Evolutionary conservation across 2,888 invertebrate genomes (phyloP).

Genomic region (Norana najaformis): DNA sequence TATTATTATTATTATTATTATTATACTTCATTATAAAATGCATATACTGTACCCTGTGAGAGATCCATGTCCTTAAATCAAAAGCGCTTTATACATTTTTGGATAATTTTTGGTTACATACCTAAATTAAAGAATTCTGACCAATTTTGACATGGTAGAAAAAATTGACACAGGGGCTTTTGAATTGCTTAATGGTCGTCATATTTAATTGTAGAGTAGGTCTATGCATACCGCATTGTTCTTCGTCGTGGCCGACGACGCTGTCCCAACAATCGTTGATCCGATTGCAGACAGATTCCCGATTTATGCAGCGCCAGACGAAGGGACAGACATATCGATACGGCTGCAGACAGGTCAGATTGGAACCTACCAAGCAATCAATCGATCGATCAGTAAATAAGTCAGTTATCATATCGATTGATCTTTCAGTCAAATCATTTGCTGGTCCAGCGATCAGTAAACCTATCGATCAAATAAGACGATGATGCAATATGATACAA

Average conservation of each 20-base stretch:
- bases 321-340: constrained; percentile 33
- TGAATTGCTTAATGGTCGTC: not conserved
- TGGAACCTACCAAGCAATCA: not conserved
- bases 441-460: too few relatives aligned
- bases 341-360: constrained; percentile 8
- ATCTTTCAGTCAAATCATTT: too few relatives aligned
- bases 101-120: too few relatives aligned
- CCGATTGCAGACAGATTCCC: constrained; percentile 62
- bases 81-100: not conserved
- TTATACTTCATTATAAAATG: too few relatives aligned
- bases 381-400: not conserved
- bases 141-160: not conserved
- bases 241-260: constrained; percentile 59
- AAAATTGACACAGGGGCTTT: not conserved
- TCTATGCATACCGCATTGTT: constrained; percentile 59
- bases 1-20: too few relatives aligned
- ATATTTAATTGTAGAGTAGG: not conserved
- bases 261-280: constrained; percentile 63
- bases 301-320: constrained; percentile 58
- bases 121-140: too few relatives aligned
- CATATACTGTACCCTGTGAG: not conserved
- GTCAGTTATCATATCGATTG: too few relatives aligned
- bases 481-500: too few relatives aligned
- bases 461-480: too few relatives aligned
- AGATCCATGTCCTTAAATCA: not conserved